A percentile compares a stretch with the other conserved stretches of the same genome.
These are phyloP conservation scores for Phalacrocorax pelagicus DNA, from an alignment of 2,113 vertebrate species.

Conservation along the genomic window DNA sequence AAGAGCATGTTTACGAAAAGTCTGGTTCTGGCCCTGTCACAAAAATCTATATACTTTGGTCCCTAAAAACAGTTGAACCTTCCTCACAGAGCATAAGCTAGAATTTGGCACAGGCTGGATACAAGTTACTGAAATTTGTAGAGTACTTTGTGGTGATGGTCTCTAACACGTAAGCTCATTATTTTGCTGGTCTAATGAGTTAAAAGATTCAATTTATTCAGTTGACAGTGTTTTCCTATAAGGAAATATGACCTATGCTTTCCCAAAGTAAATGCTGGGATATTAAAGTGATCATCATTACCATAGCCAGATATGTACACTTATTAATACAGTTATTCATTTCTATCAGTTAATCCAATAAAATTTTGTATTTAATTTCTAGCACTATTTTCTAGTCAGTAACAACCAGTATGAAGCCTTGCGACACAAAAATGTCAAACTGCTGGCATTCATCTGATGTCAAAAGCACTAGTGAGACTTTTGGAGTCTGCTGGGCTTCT, in stretches of 20 bases:
- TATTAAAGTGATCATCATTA: background rate
- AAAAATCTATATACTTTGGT: background rate
- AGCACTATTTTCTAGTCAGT: background rate
- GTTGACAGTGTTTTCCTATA: background rate
- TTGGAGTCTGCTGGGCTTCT: background rate
- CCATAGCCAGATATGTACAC: rapidly evolving
- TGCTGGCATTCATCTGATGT: background rate
- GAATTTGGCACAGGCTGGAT: background rate
- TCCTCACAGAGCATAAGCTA: background rate
- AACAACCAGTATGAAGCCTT: background rate
- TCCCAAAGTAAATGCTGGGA: background rate
- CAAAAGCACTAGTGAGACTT: background rate
- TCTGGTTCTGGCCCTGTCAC: background rate
- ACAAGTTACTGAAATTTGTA: background rate
- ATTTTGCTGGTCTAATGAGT: background rate
- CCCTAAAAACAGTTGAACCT: background rate
- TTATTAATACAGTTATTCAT: background rate
- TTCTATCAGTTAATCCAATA: background rate
- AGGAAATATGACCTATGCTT: background rate
- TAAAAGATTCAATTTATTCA: background rate
- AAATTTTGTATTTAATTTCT: background rate
- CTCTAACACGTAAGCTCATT: background rate
- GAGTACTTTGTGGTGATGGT: background rate
- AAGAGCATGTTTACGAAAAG: background rate
- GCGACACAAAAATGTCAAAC: background rate